Percentiles rank a stretch among this genome's conserved stretches.
Evolutionary conservation across 2,797 vertebrate species (phyloP).

Genomic region (Malurus leucopterus): DNA sequence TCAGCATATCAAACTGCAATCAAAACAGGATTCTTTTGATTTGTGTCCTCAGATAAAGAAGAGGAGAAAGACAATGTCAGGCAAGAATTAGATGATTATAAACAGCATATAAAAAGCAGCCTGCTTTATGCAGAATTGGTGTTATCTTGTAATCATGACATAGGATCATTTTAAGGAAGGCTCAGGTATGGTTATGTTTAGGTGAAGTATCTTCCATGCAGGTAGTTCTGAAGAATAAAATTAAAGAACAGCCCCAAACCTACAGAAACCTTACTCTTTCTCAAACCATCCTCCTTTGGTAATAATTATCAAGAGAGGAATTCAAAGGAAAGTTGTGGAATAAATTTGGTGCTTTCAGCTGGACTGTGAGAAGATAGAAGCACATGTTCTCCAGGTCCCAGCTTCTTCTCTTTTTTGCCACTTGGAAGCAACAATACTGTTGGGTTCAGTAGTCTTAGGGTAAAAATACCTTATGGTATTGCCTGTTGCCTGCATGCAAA

Average conservation of each 20-base stretch:
- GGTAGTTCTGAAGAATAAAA: neutral
- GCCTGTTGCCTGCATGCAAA: neutral
- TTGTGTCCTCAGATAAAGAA: neutral
- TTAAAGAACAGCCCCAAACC: neutral
- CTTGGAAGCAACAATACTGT: neutral
- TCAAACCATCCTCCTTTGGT: neutral
- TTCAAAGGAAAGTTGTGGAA: neutral
- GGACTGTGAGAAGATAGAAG: neutral
- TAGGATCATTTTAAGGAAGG: too few species aligned
- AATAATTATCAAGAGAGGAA: neutral
- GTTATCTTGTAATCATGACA: neutral
- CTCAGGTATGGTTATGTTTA: neutral
- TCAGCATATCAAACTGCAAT: neutral
- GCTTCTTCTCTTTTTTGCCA: neutral
- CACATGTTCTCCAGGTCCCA: neutral
- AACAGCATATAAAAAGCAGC: neutral
- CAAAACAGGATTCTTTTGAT: neutral
- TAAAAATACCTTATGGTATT: neutral
- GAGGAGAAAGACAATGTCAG: neutral
- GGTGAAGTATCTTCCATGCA: neutral
- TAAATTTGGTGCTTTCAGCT: neutral
- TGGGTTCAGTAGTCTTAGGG: neutral
- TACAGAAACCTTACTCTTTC: neutral
- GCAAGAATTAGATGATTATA: neutral
- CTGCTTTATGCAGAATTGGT: neutral